Base-by-base conservation (phyloP, 2,888 invertebrate species). In the Netelia virgata region DNA sequence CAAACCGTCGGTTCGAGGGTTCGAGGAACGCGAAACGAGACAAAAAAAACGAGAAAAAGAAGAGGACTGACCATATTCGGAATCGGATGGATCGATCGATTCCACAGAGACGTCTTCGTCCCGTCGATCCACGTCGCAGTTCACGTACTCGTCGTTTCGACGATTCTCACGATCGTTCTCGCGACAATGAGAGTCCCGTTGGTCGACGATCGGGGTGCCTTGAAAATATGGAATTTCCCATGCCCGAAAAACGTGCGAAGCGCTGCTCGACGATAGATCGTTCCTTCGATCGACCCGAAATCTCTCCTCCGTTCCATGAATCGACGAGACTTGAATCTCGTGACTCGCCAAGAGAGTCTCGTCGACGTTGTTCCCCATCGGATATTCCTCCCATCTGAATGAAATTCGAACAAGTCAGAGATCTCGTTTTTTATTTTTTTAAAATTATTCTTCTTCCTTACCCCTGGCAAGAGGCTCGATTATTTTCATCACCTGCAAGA, bases 141-240 rank as follows among this genome's bases (percentile, higher is more conserved):
- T 64, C 18, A 64, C 79, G 64, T 43, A 41, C n/a, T 80, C 59
- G 16, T 68, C 53, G 61, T 61, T 18, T 3, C 36, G 28, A 53
- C 76, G 70, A 36, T 70, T 76, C 36, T 69, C 75, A 43, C 47
- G 41, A 47, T 8, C 55, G 20, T 18, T 68, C 23, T 20, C 36
- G 6, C 59, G 72, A 69, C 66, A 68, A 72, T 72, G 10, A 43
- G 59, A 72, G 72, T 81, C 55, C 66, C 77, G 81, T 72, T 81
- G 55, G 2, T 77, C 64, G 20, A 14, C 3, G 9, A 64, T 41
- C 57, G 73, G 66, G 6, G 55, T 68, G 41, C 86, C 86, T 57
- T 89, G 87, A 11, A 83, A 78, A 74, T 86, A 84, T 16, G 90
- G 83, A 59, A 87, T 82, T 59, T 91, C 90, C 90, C 91, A 91